Evolutionary conservation across 1,140 invertebrate genomes (phyloP), one percentile per base, ranked within the genome.

Genomic region (Antheraea pernyi): DNA sequence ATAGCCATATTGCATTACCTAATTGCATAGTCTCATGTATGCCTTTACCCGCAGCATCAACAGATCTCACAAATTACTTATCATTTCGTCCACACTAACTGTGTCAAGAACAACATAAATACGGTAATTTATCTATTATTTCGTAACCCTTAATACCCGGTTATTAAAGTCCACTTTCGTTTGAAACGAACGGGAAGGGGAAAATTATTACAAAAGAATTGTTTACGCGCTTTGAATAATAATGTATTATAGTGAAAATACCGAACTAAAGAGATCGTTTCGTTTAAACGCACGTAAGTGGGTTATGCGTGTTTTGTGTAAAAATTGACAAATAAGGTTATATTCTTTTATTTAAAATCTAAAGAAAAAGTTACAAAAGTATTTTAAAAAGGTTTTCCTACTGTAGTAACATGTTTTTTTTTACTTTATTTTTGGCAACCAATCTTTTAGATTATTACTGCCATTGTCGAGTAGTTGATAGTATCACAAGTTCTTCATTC

Each of bases 101-200:
- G 73, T 85, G 85, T 87, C 82, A 87, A 84, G 85, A 83, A 48
- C 78, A 70, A 66, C 65, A 39, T 68, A 65, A 65, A 65, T 63
- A 63, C 19, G 19, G 37, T 62, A 68, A 58, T 46, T 66, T 69
- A 65, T 53, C 3, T 37, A 18, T 10, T 16, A 59, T 19, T 37
- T 30, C 19, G 19, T 59, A 36, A 60, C 53, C 69, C 46, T 67
- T 68, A 68, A 60, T 16, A 58, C 58, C 37, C 58, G 6, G 42
- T 0, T 11, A 42, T 68, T 61, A 61, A 30, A 61, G 60, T 22
- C n/a, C 60, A 61, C 7, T 61, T 60, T 61, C 16, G 60, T 36
- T 22, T 61, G 60, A 61, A 16, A 22, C 30, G 11, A 30, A 61
- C 30, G 7, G 19, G 19, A 9, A 16, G 46, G 46, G 46, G 13